phyloP scores from a whole-genome alignment of 2,888 invertebrate species.

The Microchrysa polita region DNA sequence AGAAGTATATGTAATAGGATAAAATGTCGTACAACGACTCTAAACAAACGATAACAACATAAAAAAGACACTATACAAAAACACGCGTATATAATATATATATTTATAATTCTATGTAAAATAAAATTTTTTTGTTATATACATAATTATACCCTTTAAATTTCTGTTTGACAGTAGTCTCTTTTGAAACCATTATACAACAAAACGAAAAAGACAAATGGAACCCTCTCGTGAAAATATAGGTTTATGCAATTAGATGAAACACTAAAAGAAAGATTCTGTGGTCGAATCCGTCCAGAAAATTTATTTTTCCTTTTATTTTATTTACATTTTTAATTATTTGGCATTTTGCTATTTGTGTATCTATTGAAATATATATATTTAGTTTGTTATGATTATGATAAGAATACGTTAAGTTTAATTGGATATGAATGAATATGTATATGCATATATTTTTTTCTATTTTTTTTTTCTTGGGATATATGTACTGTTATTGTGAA shows the following conservation, averaged over 20 bases:
- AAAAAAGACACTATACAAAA: conserved; percentile 15
- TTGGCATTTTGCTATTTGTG: conserved; percentile 33
- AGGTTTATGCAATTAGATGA: conserved; percentile 14
- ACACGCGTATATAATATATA: not conserved
- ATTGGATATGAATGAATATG: not conserved
- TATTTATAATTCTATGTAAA: not conserved
- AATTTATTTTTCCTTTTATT: conserved; percentile 31
- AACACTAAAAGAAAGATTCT: conserved; percentile 17
- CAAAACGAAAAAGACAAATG: not conserved
- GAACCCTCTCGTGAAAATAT: not conserved
- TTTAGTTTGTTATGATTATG: conserved; percentile 21
- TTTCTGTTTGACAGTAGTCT: conserved; percentile 1
- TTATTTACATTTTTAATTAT: conserved; percentile 16
- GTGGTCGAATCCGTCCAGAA: conserved; percentile 45
- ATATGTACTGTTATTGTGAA: conserved; percentile 40
- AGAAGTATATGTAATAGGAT: conserved; percentile 25
- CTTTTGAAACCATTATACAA: not conserved
- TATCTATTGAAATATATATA: conserved; percentile 10
- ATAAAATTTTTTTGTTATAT: conserved; percentile 20
- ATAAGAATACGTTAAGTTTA: conserved; percentile 18
- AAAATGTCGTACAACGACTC: conserved; percentile 37
- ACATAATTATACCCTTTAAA: conserved; percentile 28
- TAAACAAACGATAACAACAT: conserved; percentile 24
- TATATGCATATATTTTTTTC: conserved; percentile 26
- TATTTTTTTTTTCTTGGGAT: conserved; percentile 32